A percentile compares a stretch with the other conserved stretches of the same genome.
Evolutionary conservation across 1,140 invertebrate species (phyloP).

Genomic region (Scaptomyza graminum): DNA sequence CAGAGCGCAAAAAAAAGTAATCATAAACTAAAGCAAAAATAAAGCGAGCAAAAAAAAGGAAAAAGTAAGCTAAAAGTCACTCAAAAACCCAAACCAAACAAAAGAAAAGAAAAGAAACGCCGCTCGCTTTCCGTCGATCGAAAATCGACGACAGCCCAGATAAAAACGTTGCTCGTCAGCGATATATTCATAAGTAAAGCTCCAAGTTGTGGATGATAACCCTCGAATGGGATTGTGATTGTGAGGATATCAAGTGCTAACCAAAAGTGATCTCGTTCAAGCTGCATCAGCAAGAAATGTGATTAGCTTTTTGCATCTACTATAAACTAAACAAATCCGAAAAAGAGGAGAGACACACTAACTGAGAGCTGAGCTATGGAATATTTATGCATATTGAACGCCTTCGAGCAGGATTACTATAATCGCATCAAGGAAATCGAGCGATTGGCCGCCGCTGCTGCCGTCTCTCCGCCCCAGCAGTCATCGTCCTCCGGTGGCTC

Average conservation of each 20-base stretch:
- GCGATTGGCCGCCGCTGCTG: constrained; percentile 45
- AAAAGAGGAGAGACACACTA: background rate
- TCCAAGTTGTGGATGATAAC: constrained; percentile 22
- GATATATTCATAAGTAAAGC: constrained; percentile 10
- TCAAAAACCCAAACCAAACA: constrained; percentile 36
- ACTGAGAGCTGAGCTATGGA: constrained; percentile 57
- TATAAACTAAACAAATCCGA: constrained; percentile 7
- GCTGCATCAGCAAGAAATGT: constrained; percentile 19
- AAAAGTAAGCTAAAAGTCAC: constrained; percentile 56
- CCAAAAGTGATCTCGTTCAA: constrained; percentile 13
- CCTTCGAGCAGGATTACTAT: constrained; percentile 72
- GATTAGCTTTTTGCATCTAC: constrained; percentile 7
- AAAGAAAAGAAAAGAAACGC: constrained; percentile 12
- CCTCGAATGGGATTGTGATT: constrained; percentile 9
- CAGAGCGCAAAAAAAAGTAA: constrained; percentile 66
- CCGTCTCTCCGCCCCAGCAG: constrained; percentile 13
- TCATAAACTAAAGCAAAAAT: constrained; percentile 68
- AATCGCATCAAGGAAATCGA: constrained; percentile 72
- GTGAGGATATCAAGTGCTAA: constrained; percentile 26
- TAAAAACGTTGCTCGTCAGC: constrained; percentile 36
- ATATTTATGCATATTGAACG: constrained; percentile 67
- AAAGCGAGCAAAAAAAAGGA: constrained; percentile 53
- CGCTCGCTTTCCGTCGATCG: constrained; percentile 29
- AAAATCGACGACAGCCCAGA: constrained; percentile 14
- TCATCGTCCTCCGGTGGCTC: constrained; percentile 12